Evolutionary conservation across 2,113 vertebrate genomes (phyloP).

Genomic region (Rhinichthys klamathensis): DNA sequence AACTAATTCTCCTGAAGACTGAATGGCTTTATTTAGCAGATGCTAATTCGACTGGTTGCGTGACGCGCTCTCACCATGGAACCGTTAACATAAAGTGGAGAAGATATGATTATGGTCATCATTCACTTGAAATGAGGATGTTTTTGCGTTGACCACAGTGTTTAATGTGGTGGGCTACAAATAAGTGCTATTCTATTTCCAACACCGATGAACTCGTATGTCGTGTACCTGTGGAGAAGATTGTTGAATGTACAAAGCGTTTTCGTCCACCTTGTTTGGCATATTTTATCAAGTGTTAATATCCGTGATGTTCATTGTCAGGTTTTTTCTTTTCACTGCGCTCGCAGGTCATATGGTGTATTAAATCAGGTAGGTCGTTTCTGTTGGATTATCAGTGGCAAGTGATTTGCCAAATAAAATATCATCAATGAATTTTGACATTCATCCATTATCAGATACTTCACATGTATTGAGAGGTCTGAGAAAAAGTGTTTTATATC

Average conservation of each 20-base stretch:
- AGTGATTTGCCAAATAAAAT: neutral
- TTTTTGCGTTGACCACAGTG: neutral
- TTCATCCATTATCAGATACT: neutral
- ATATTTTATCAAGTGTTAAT: slow-evolving; percentile 3
- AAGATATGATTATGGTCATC: neutral
- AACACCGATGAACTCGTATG: slow-evolving; percentile 14
- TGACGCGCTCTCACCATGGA: neutral
- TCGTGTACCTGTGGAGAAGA: slow-evolving; percentile 40
- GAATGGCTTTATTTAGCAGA: neutral
- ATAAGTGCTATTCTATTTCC: slow-evolving; percentile 29
- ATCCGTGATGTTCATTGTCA: neutral
- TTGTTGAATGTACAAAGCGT: slow-evolving; percentile 45
- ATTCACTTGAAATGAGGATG: too few relatives aligned
- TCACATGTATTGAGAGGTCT: neutral
- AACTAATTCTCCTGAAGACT: neutral
- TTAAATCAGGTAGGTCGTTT: slow-evolving; percentile 3
- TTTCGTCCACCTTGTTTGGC: neutral
- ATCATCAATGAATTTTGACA: neutral
- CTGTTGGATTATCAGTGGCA: neutral
- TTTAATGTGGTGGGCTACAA: neutral
- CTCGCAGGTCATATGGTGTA: neutral
- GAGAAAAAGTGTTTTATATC: slow-evolving; percentile 19
- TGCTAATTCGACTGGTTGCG: neutral
- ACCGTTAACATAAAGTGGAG: neutral
- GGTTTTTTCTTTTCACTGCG: neutral